A percentile compares a stretch with the other conserved stretches of the same genome.
Conservation (phyloP, 2,888 invertebrate species). For the Sarcophaga carnaria region DNA sequence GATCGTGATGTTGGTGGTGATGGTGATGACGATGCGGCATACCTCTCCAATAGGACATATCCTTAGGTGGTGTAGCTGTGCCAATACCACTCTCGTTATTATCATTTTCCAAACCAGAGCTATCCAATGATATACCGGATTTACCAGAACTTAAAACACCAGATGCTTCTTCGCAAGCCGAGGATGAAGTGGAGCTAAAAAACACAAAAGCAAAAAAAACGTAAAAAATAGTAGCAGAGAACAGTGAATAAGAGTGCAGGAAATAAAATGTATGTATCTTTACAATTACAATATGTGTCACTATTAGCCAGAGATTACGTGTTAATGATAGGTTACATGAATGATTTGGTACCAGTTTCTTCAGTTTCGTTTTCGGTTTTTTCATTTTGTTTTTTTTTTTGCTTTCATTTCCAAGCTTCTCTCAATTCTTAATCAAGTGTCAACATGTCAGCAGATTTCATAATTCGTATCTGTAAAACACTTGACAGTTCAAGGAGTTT, state of each 20-base stretch:
- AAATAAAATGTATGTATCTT: neutral
- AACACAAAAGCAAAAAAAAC: conserved; percentile 16
- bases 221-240: neutral
- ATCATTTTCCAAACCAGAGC: conserved; percentile 81
- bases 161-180: conserved; percentile 81
- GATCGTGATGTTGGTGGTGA: conserved; percentile 71
- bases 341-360: conserved; percentile 5
- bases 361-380: conserved; percentile 19
- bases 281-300: conserved; percentile 26
- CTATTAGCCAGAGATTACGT: conserved; percentile 51
- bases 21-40: conserved; percentile 74
- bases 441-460: conserved; percentile 58
- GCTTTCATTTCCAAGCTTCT: neutral
- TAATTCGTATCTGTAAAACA: conserved; percentile 54
- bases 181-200: conserved; percentile 81
- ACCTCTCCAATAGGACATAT: conserved; percentile 79
- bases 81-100: conserved; percentile 81
- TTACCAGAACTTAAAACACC: conserved; percentile 81
- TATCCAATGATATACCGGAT: conserved; percentile 81
- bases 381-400: neutral
- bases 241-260: neutral
- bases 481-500: conserved; percentile 65
- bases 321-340: conserved; percentile 55
- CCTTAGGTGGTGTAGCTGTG: conserved; percentile 81
- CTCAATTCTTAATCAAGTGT: conserved; percentile 50